Conservation (phyloP, 2,797 vertebrate genomes). For the Muscicapa striata region DNA sequence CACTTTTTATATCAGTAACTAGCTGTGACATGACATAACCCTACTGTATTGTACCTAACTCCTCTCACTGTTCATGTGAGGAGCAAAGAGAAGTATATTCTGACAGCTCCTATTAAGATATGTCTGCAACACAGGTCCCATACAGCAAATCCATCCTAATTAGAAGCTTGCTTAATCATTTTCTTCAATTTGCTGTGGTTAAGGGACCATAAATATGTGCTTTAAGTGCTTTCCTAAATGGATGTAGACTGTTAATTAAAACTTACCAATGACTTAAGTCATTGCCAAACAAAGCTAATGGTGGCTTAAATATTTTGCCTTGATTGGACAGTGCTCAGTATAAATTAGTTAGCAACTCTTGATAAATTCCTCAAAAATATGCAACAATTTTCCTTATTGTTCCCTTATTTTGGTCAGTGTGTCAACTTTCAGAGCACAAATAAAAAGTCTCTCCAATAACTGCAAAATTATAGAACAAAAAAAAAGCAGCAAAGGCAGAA, state of each 20-base stretch:
- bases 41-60: not conserved
- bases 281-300: not conserved
- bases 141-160: not conserved
- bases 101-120: not conserved
- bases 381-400: not conserved
- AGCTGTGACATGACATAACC: not conserved
- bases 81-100: not conserved
- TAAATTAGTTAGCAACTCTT: not conserved
- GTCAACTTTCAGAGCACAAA: not conserved
- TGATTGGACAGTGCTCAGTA: not conserved
- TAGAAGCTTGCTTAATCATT: not conserved
- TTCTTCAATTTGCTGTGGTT: not conserved
- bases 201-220: not conserved
- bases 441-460: not conserved
- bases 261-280: not conserved
- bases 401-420: not conserved
- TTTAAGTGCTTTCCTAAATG: not conserved
- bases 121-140: not conserved
- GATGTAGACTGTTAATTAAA: not conserved
- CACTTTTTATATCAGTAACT: not conserved
- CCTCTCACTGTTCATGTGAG: not conserved
- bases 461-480: not conserved
- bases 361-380: not conserved
- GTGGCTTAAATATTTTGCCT: not conserved
- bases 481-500: accelerated